Conservation (phyloP, 2,888 invertebrate genomes). For the Fissipunctia ypsillon region DNA sequence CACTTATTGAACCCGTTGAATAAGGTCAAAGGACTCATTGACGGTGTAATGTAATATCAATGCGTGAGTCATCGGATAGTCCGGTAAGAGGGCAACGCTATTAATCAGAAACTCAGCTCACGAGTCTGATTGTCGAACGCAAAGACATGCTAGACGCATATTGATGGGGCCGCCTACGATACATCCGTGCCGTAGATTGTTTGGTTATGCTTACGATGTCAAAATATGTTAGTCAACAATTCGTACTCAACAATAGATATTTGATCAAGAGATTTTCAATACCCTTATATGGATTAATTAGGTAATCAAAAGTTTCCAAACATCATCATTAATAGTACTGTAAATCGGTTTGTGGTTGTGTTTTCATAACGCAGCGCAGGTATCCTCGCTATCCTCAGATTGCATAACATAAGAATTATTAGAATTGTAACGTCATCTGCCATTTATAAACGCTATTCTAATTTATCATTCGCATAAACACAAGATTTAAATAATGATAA, state of each 20-base stretch:
- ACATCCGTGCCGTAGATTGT: slow-evolving; percentile 76
- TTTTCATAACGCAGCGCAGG: slow-evolving; percentile 38
- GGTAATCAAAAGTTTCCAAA: slow-evolving; percentile 18
- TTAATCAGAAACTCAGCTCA: slow-evolving; percentile 83
- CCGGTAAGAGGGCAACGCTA: slow-evolving; percentile 79
- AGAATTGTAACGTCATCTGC: slow-evolving; percentile 68
- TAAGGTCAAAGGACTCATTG: slow-evolving; percentile 88
- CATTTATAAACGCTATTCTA: slow-evolving; percentile 68
- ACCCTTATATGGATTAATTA: slow-evolving; percentile 18
- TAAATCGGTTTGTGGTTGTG: slow-evolving; percentile 20
- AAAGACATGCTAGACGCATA: slow-evolving; percentile 79
- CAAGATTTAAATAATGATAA: slow-evolving; percentile 78
- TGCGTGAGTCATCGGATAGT: slow-evolving; percentile 85
- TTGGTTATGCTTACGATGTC: slow-evolving; percentile 76
- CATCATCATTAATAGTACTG: slow-evolving; percentile 1
- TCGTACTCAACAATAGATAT: slow-evolving; percentile 65
- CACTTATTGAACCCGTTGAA: slow-evolving; percentile 84
- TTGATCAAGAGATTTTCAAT: slow-evolving; percentile 60
- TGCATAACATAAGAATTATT: slow-evolving; percentile 57
- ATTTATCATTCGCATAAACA: slow-evolving; percentile 72
- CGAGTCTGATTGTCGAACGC: slow-evolving; percentile 81
- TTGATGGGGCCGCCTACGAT: slow-evolving; percentile 83
- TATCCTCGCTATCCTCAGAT: slow-evolving; percentile 46
- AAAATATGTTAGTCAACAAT: slow-evolving; percentile 73
- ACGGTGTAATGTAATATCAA: slow-evolving; percentile 81